A percentile compares a stretch with the other conserved stretches of the same genome.
Conservation (phyloP, 2,113 vertebrate species). For the Toxostoma redivivum region DNA sequence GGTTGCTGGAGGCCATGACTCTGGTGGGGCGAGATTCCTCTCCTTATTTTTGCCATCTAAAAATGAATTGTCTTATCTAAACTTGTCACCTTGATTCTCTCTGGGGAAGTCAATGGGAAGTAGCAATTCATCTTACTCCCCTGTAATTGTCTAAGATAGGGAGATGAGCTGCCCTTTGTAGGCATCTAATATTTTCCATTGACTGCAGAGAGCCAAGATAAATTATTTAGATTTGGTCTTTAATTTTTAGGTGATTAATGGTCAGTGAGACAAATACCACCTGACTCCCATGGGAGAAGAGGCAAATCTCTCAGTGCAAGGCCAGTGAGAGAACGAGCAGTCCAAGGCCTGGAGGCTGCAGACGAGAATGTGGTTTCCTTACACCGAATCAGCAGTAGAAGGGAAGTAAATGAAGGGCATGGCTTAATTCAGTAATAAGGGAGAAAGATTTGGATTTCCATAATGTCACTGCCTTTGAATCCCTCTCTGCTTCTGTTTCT, state of each 20-base stretch:
- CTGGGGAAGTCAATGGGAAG: neutral
- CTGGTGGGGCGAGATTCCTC: constrained; percentile 33
- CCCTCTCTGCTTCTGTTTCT: neutral
- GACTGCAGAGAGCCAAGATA: neutral
- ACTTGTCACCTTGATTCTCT: constrained; percentile 18
- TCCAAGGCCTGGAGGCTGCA: neutral
- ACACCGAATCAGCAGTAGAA: fast-evolving
- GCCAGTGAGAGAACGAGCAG: neutral
- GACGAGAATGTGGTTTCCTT: neutral
- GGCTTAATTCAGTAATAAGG: neutral
- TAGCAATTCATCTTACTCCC: constrained; percentile 36
- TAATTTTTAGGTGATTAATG: constrained; percentile 35
- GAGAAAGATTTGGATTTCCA: neutral
- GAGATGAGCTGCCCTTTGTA: neutral
- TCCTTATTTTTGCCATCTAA: constrained; percentile 13
- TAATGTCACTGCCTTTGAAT: neutral
- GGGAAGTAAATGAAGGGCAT: neutral
- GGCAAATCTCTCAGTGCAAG: neutral
- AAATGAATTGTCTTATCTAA: constrained; percentile 35
- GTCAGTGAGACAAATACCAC: neutral
- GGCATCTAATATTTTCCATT: neutral
- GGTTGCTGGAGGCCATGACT: constrained; percentile 5
- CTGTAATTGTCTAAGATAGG: neutral
- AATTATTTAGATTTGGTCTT: constrained; percentile 16
- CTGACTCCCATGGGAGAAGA: neutral